These are phyloP conservation scores for Branchipolynoe longqiensis DNA, from an alignment of 2,888 invertebrate species.

Conservation along the genomic window DNA sequence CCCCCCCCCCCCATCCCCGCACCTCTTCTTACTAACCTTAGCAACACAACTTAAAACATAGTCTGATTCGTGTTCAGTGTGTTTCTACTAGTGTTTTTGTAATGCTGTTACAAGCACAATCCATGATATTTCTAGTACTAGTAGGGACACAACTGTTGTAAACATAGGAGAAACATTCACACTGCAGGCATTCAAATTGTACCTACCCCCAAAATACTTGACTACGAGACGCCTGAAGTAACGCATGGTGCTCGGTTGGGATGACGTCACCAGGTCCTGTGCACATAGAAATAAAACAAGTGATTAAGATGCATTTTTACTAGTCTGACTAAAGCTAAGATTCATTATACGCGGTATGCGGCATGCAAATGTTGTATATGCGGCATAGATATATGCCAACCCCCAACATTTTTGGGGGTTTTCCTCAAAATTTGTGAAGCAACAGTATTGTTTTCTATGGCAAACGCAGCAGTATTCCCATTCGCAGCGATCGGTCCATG, in stretches of 20 bases:
- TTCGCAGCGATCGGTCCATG: too few species aligned
- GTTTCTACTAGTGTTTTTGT: neutral
- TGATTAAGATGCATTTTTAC: neutral
- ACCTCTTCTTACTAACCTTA: neutral
- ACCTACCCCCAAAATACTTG: slow-evolving; percentile 65
- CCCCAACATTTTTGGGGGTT: too few species aligned
- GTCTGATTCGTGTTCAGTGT: neutral
- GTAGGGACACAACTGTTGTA: neutral
- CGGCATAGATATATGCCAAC: neutral
- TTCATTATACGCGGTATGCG: too few species aligned
- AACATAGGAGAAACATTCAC: neutral
- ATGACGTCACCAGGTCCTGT: neutral
- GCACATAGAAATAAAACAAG: neutral
- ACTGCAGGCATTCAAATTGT: neutral
- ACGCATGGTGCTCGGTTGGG: slow-evolving; percentile 28
- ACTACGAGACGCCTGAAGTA: slow-evolving; percentile 62
- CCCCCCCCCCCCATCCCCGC: too few species aligned
- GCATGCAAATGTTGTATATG: neutral
- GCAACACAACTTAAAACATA: neutral
- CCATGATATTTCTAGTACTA: neutral
- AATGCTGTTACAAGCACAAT: neutral
- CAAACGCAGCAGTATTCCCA: too few species aligned
- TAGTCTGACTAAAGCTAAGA: too few species aligned
- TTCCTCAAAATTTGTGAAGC: too few species aligned
- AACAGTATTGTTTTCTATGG: too few species aligned